phyloP scores from a whole-genome alignment of 1,140 invertebrate genomes.

The Drosophila cardini region DNA sequence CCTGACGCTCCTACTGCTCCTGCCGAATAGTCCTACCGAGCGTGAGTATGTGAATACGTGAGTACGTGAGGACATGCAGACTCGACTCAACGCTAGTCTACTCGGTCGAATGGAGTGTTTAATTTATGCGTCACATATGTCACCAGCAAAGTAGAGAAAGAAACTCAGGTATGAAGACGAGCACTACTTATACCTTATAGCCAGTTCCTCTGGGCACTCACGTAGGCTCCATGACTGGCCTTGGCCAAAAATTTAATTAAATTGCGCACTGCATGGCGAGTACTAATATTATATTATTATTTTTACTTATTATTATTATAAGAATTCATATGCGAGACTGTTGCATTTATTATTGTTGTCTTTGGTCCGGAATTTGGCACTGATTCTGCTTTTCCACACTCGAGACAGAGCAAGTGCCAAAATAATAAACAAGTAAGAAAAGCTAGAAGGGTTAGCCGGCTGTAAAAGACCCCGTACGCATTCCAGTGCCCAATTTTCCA shows the following conservation, averaged over 20 bases:
- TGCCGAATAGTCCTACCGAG: conserved; percentile 1
- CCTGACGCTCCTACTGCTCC: conserved; percentile 24
- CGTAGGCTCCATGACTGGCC: conserved; percentile 49
- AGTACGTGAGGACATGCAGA: conserved; percentile 32
- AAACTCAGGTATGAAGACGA: conserved; percentile 13
- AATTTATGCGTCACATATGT: conserved; percentile 81
- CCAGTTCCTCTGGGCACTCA: conserved; percentile 33
- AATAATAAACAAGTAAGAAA: conserved; percentile 71
- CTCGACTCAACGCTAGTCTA: neutral
- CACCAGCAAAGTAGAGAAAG: conserved; percentile 42
- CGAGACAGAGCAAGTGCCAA: conserved; percentile 32
- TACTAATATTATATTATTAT: conserved; percentile 47
- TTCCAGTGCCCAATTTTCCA: no score
- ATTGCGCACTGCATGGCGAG: conserved; percentile 64
- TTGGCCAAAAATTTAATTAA: conserved; percentile 76
- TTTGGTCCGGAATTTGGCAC: conserved; percentile 1
- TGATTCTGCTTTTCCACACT: neutral
- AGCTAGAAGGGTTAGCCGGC: no score
- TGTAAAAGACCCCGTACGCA: no score
- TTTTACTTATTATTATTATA: conserved; percentile 52
- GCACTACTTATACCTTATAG: neutral
- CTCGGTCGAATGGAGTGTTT: conserved; percentile 62
- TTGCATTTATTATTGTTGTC: conserved; percentile 17
- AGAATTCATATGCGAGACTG: conserved; percentile 19
- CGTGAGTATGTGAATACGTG: conserved; percentile 22